Base-by-base conservation (phyloP, 2,113 vertebrate species). In the Polypterus senegalus region DNA sequence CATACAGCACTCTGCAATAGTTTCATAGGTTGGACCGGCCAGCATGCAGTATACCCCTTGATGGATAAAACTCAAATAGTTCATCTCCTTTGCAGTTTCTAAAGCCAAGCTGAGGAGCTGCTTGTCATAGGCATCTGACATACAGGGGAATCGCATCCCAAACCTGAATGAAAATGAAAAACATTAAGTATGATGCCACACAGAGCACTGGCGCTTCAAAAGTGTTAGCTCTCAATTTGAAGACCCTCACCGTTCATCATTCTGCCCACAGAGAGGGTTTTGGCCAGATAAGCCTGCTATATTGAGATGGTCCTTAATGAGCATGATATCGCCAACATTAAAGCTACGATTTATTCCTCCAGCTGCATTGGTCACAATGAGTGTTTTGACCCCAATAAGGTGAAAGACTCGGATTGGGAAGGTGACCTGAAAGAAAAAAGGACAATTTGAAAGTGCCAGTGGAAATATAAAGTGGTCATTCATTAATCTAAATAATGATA, bases 301-400 rank as follows among this genome's bases (percentile, higher is more conserved):
- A 73, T 89, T 88, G 66, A 89, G 81, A 66, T 89, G 86, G 63
- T 89, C 86, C 61, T 79, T 86, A 63, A 89, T 86, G 56, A 88
- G 48, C 86, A 89, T 88, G 69, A 89, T 79, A 73, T 89, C 86
- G 0, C 83, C 86, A 61, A 84, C 77, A 0, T 63, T 65, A 65
- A 73, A 86, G 11, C 47, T 53, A 7, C 49, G 45, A 54, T 81
- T 85, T 58, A 89, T 67, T 0, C 83, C 86, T 2, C 86, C 84
- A 0, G 83, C 79, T 27, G 86, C 86, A 48, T 88, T 88, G 27
- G 86, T 89, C 55, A 89, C 82, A 43, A 89, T 84, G 61, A 89
- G 66, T 44, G 76, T 80, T 59, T 83, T 9, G 62, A 86, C 78
- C 0, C 83, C 82, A 43, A 89, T 70, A 62, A 86, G 72, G 61